Conservation (phyloP, 2,113 vertebrate genomes). For the Natator depressus region DNA sequence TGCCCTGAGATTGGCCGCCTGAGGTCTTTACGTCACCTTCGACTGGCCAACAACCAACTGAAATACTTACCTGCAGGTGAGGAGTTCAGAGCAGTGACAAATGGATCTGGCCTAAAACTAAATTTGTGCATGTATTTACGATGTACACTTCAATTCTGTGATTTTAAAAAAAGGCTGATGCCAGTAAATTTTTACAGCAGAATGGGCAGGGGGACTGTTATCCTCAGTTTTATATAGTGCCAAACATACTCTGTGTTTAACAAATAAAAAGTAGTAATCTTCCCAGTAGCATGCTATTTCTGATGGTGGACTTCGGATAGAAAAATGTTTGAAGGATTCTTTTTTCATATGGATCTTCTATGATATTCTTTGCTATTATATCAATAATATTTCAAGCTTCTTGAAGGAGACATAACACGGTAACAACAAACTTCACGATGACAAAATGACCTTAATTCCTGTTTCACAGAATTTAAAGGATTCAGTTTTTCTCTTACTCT, state of each 20-base stretch:
- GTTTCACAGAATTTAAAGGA: background rate
- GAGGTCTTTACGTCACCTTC: conserved; percentile 90
- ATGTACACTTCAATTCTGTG: background rate
- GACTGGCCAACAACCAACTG: conserved; percentile 93
- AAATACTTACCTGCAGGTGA: conserved; percentile 88
- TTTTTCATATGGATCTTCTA: background rate
- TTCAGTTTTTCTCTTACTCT: background rate
- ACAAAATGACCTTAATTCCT: background rate
- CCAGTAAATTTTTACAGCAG: background rate
- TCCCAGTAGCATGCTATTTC: background rate
- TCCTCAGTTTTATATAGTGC: background rate
- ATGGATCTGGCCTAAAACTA: background rate
- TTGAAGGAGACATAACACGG: conserved; percentile 15
- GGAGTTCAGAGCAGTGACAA: background rate
- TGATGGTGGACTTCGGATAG: background rate
- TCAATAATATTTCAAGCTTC: conserved; percentile 16
- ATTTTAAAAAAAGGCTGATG: background rate
- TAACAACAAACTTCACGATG: conserved; percentile 1
- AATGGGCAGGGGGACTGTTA: background rate
- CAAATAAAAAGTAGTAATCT: background rate
- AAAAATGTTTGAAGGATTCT: background rate
- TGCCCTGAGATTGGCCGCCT: conserved; percentile 95
- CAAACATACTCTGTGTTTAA: background rate
- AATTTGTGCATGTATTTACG: background rate
- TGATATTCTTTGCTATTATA: conserved; percentile 11